These are phyloP conservation scores for Toxonevra muliebris DNA, from an alignment of 2,888 invertebrate genomes.

Conservation along the genomic window DNA sequence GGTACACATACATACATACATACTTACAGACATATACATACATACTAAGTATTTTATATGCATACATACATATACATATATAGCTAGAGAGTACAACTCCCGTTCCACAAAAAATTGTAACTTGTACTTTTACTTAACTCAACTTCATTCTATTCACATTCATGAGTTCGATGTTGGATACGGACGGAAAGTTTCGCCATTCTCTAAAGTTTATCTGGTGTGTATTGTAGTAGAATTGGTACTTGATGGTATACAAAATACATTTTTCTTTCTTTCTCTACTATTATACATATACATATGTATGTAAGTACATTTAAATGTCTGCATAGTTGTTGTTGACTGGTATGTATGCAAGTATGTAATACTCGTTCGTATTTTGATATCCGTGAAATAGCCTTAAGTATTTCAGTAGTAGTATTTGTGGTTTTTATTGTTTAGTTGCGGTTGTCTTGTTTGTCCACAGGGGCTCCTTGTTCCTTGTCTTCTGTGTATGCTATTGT, in stretches of 20 bases:
- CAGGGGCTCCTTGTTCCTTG: constrained; percentile 25
- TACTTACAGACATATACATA: background rate
- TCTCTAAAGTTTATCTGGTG: no score
- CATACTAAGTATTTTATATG: background rate
- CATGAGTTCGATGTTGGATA: no score
- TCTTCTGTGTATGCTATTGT: constrained; percentile 22
- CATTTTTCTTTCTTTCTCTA: no score
- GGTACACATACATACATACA: background rate
- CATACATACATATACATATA: constrained; percentile 5
- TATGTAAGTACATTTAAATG: no score
- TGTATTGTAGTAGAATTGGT: no score
- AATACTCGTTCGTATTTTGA: constrained; percentile 43
- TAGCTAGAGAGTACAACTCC: background rate
- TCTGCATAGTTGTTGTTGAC: constrained; percentile 16
- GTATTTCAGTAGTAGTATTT: constrained; percentile 38
- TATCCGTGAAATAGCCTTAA: constrained; percentile 51
- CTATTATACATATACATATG: no score
- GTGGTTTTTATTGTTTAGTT: constrained; percentile 44
- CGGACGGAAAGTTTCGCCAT: no score
- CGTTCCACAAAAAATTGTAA: constrained; percentile 15
- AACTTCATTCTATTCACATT: background rate
- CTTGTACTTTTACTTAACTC: constrained; percentile 46
- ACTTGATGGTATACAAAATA: no score
- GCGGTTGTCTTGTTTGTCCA: constrained; percentile 42
- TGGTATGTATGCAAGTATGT: constrained; percentile 11